phyloP scores from a whole-genome alignment of 2,888 invertebrate genomes.

The Silvanus unidentatus region DNA sequence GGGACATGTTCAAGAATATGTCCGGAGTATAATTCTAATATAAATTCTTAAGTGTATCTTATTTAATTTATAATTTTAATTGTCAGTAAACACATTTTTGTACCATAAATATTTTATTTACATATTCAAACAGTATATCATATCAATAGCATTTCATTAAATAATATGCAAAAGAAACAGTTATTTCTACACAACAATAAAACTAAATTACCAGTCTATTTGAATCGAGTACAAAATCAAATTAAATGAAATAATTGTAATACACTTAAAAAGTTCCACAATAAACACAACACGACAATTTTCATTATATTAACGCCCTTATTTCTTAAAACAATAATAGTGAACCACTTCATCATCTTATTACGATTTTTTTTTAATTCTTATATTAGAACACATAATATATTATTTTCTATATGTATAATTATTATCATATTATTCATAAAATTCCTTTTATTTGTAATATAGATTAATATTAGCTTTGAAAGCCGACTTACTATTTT shows the following conservation, averaged over 20 bases:
- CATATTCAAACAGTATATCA: slow-evolving; percentile 19
- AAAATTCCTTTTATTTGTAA: too few relatives aligned
- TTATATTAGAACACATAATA: too few relatives aligned
- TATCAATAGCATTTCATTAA: slow-evolving; percentile 14
- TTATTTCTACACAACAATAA: slow-evolving; percentile 15
- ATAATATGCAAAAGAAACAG: slow-evolving; percentile 15
- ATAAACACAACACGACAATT: slow-evolving; percentile 8
- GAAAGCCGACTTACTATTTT: too few relatives aligned
- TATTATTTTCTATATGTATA: too few relatives aligned
- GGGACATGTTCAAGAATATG: slow-evolving; percentile 53
- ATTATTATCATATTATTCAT: too few relatives aligned
- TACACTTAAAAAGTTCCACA: slow-evolving; percentile 13
- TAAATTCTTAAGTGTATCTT: slow-evolving; percentile 12
- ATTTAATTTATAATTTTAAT: background rate
- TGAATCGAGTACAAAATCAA: slow-evolving; percentile 8
- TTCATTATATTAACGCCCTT: slow-evolving; percentile 7
- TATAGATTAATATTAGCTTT: too few relatives aligned
- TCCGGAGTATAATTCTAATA: slow-evolving; percentile 21
- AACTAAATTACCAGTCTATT: slow-evolving; percentile 16
- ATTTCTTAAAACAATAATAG: background rate
- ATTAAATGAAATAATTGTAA: slow-evolving; percentile 15
- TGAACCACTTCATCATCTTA: too few relatives aligned
- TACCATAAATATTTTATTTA: slow-evolving; percentile 25
- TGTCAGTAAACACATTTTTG: too few relatives aligned
- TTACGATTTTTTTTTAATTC: too few relatives aligned